Evolutionary conservation across 2,113 vertebrate genomes (phyloP).

Genomic region (Brevimyrus niger): DNA sequence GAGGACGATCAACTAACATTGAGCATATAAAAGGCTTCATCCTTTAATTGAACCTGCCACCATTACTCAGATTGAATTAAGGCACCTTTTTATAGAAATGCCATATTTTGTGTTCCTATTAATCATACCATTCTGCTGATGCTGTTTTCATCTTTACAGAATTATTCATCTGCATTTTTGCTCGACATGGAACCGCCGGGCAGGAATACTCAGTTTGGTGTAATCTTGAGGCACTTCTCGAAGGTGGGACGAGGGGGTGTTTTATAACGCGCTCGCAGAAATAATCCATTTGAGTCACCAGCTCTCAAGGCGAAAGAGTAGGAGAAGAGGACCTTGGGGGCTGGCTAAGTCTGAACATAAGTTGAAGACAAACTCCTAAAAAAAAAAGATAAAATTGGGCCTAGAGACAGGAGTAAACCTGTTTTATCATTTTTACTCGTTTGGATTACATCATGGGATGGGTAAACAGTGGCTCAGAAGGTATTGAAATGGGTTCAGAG

Average conservation of each 20-base stretch:
- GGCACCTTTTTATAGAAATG: not conserved
- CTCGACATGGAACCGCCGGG: not conserved
- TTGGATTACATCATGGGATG: not conserved
- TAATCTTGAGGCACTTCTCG: conserved; percentile 4
- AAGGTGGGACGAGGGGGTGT: not conserved
- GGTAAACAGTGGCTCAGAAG: not conserved
- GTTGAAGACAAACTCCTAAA: not conserved
- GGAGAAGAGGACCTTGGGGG: conserved; percentile 4
- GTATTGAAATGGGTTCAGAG: not conserved
- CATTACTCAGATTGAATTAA: not conserved
- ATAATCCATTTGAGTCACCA: conserved; percentile 16
- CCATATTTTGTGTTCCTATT: not conserved
- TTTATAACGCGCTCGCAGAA: conserved; percentile 15
- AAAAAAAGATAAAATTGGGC: conserved; percentile 1
- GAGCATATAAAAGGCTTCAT: not conserved
- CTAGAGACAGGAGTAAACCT: not conserved
- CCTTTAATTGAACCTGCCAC: not conserved
- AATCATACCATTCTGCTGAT: not conserved
- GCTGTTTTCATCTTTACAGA: not conserved
- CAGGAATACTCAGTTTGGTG: not conserved
- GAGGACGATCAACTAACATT: not conserved
- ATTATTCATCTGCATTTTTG: not conserved
- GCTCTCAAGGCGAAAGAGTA: not conserved
- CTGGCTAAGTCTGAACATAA: not conserved
- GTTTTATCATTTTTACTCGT: not conserved